Base-by-base conservation (phyloP, 2,888 invertebrate species). In the Mesorhabditis belari region DNA sequence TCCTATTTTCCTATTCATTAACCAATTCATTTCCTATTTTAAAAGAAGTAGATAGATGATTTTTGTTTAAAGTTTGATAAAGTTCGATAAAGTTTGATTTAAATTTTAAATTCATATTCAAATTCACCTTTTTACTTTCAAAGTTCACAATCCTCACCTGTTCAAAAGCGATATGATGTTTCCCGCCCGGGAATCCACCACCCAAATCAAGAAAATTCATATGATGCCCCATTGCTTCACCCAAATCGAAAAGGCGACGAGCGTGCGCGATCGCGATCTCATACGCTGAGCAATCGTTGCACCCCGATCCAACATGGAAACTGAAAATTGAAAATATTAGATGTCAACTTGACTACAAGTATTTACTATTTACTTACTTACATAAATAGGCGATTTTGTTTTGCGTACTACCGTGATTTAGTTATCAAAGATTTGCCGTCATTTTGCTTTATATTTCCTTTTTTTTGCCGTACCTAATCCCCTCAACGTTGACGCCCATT, bases 191-290 rank as follows among this genome's bases (percentile, higher is more conserved):
- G 85, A 90, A 95, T 55, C 95, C 94, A 9, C 87, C 87, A 0
- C 91, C 91, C 79, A 95, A 87, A 83, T 95, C 92, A 63, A 95
- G 84, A 58, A 95, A 82, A 57, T 85, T 85, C 82, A 91, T 88
- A 70, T 87, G 84, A 82, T 87, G 90, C 0, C 92, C 94, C 58
- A 90, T 83, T 49, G 86, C 44, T 44, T 29, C 29, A 28, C 87
- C 91, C 73, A 88, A 84, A 71, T 88, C 86, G 83, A 92, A 92
- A 58, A 92, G 85, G 62, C 86, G 85, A 50, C 87, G 86, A 5
- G 89, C 87, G 66, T 87, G 86, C 49, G 84, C 84, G 62, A 95
- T 88, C 29, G 91, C 94, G 56, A 88, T 87, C 55, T 87, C 84
- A 35, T 89, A 95, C 51, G 91, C 91, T 5, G 85, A 87, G 23